These are phyloP conservation scores for Euleptes europaea DNA, from an alignment of 2,113 vertebrate genomes.

Conservation along the genomic window DNA sequence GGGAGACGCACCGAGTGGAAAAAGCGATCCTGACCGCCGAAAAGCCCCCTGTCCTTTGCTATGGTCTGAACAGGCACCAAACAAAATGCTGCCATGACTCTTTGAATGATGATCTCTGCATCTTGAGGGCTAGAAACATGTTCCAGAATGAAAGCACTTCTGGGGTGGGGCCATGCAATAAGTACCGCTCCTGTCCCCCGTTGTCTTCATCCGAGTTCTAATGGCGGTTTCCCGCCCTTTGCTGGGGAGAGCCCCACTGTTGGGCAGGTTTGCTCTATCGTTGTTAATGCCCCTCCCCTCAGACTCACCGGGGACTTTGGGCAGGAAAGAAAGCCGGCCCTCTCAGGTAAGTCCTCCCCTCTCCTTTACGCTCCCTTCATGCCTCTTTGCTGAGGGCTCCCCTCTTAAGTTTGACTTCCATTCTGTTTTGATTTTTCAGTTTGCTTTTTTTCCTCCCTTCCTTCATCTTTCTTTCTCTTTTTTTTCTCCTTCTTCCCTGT, in stretches of 20 bases:
- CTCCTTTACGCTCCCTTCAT: not conserved
- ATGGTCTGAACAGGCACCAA: not conserved
- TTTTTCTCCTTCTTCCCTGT: not conserved
- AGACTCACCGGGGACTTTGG: not conserved
- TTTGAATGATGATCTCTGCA: not conserved
- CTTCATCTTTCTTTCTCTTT: slow-evolving; percentile 19
- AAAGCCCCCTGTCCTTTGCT: not conserved
- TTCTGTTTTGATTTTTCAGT: slow-evolving; percentile 28
- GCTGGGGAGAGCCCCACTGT: too few species aligned
- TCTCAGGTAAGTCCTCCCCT: not conserved
- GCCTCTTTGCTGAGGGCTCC: not conserved
- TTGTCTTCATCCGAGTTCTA: not conserved
- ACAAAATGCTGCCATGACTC: not conserved
- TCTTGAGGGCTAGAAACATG: not conserved
- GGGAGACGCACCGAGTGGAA: not conserved
- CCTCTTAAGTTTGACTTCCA: slow-evolving; percentile 14
- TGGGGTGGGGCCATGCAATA: not conserved
- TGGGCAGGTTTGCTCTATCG: not conserved
- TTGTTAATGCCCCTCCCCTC: not conserved
- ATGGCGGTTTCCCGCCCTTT: not conserved
- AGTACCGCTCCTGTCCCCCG: not conserved
- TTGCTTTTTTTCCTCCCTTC: not conserved
- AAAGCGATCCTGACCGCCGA: too few species aligned
- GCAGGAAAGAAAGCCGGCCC: not conserved
- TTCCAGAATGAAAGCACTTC: not conserved